A percentile compares a stretch with the other conserved stretches of the same genome.
Evolutionary conservation across 2,797 vertebrate species (phyloP).

Genomic region (Centropyge bicolor): DNA sequence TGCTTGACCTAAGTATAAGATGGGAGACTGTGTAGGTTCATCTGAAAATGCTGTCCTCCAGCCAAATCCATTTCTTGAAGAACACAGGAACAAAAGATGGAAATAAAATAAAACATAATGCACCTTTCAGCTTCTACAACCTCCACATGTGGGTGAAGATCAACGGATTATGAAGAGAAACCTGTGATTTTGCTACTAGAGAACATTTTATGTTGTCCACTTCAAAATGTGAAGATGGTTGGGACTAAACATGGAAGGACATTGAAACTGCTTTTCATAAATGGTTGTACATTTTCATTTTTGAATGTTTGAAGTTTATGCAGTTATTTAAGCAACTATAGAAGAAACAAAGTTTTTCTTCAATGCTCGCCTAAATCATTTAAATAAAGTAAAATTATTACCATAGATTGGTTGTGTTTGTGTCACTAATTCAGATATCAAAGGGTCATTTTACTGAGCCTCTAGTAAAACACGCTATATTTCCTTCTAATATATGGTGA

Average conservation of each 20-base stretch:
- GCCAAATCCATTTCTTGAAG: slow-evolving; percentile 41
- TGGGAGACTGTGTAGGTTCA: slow-evolving; percentile 43
- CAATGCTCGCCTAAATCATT: slow-evolving; percentile 82
- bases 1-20: slow-evolving; percentile 51
- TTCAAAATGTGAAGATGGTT: slow-evolving; percentile 63
- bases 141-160: slow-evolving; percentile 41
- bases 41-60: slow-evolving; percentile 30
- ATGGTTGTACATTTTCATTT: slow-evolving; percentile 84
- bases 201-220: slow-evolving; percentile 63
- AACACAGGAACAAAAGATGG: slow-evolving; percentile 26
- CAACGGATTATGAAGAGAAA: slow-evolving; percentile 38
- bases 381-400: slow-evolving; percentile 86
- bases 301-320: slow-evolving; percentile 82
- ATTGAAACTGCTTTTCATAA: slow-evolving; percentile 67
- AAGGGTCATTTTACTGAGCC: not conserved
- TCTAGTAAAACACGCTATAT: too few species aligned
- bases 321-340: slow-evolving; percentile 84
- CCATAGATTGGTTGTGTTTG: slow-evolving; percentile 42
- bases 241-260: slow-evolving; percentile 65
- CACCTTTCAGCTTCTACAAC: slow-evolving; percentile 43
- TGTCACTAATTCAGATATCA: slow-evolving; percentile 18
- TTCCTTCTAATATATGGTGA: too few species aligned
- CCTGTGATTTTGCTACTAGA: slow-evolving; percentile 59
- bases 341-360: slow-evolving; percentile 77
- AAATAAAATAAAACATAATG: slow-evolving; percentile 22